Evolutionary conservation across 2,113 vertebrate species (phyloP), one percentile per base, ranked within the genome.

Genomic region (Haemorhous mexicanus): DNA sequence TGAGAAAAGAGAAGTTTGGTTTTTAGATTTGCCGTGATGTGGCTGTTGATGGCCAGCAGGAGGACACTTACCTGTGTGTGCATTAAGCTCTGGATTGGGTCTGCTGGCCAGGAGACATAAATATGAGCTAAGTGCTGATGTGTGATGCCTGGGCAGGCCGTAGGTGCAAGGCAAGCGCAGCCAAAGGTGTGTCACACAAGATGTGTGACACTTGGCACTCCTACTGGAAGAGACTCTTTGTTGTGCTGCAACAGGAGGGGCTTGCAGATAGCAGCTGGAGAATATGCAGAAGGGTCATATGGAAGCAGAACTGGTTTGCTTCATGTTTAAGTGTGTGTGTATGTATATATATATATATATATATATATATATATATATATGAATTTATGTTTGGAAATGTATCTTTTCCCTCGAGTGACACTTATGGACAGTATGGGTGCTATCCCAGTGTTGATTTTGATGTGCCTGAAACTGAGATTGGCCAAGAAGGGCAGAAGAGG

Each of bases 91-190:
- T 44, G 53, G 16, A 16, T 17, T 18, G 5, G 59, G 9, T 81
- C 37, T 39, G 47, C 32, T 67, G 53, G 68, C 64, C 84, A 81
- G 64, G 21, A 84, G 35, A 30, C 17, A 7, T 30, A 39, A 83
- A 64, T 66, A 18, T 0, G 11, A 47, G 27, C 35, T 10, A 23
- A 53, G 74, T 50, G 27, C 33, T 59, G 55, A 11, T 74, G 63
- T 0, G 0, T 43, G 76, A 19, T 66, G 61, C 46, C 44, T 1
- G 5, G 61, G 2, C 30, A 52, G 41, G 39, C 76, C 3, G 6
- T 28, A 32, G 52, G 81, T 4, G 2, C 35, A 9, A 41, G 68
- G 18, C 52, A 49, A 91, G 77, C 86, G 44, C 64, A 81, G 73
- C 76, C 80, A 78, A 70, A 75, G 39, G 28, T 24, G 6, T 22